These are phyloP conservation scores for Limnephilus rhombicus DNA, from an alignment of 2,888 invertebrate genomes.

Conservation along the genomic window DNA sequence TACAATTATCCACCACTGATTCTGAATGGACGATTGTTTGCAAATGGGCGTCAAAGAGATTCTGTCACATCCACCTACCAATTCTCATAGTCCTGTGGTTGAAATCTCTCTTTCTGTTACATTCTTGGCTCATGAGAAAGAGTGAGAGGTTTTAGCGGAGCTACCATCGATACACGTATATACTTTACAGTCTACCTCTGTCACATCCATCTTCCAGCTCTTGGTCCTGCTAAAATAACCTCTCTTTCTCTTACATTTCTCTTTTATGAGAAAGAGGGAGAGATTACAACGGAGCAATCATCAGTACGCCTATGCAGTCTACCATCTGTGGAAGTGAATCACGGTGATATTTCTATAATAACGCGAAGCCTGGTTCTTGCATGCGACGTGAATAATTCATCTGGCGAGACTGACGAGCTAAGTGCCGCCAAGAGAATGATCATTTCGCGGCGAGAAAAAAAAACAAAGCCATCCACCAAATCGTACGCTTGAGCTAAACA, in stretches of 20 bases:
- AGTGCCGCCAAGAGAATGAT: not conserved
- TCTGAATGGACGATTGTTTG: constrained; percentile 15
- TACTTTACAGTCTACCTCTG: not conserved
- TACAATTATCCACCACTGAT: not conserved
- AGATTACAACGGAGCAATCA: not conserved
- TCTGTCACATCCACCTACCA: not conserved
- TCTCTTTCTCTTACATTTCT: not conserved
- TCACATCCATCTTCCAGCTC: not conserved
- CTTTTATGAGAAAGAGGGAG: not conserved
- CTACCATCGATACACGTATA: not conserved
- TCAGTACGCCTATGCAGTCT: not conserved
- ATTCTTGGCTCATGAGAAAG: not conserved
- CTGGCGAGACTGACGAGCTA: not conserved
- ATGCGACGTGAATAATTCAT: constrained; percentile 1
- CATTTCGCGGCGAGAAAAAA: not conserved
- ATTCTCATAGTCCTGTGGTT: not conserved
- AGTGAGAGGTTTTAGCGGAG: not conserved
- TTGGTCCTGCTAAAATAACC: not conserved
- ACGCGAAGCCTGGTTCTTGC: not conserved
- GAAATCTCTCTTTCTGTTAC: not conserved
- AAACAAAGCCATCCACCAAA: not conserved
- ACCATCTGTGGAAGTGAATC: constrained; percentile 18
- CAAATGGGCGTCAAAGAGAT: not conserved
- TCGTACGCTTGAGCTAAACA: not conserved
- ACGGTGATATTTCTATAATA: not conserved